Evolutionary conservation across 2,888 invertebrate genomes (phyloP), one percentile per base, ranked within the genome.

Genomic region (Pediacus dermestoides): DNA sequence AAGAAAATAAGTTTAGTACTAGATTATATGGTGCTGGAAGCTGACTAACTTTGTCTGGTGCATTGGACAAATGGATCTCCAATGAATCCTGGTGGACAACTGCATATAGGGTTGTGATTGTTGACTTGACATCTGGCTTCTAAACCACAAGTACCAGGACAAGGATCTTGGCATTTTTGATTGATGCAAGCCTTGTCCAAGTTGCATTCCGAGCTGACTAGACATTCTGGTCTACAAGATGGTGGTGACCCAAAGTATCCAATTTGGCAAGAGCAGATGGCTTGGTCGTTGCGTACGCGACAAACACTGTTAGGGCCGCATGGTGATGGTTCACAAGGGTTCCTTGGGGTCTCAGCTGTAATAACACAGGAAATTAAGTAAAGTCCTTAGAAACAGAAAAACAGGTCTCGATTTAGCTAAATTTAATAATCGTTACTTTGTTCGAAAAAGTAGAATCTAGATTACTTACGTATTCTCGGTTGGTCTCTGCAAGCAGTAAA

Each of bases 401-500:
- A n/a, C n/a, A n/a, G n/a, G n/a, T n/a, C n/a, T n/a, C n/a, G n/a
- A n/a, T n/a, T n/a, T n/a, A n/a, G n/a, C n/a, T n/a, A n/a, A n/a
- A n/a, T n/a, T n/a, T n/a, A n/a, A n/a, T n/a, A n/a, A n/a, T n/a
- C n/a, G n/a, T n/a, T n/a, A n/a, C n/a, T n/a, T n/a, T n/a, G n/a
- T n/a, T n/a, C n/a, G n/a, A n/a, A n/a, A n/a, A n/a, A n/a, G n/a
- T n/a, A n/a, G n/a, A n/a, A n/a, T n/a, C n/a, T n/a, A n/a, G n/a
- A n/a, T n/a, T 34, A 74, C 78, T 75, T 74, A 82, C 82, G 68
- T 65, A 68, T 64, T 49, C 64, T 59, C 42, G 74, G 71, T 60
- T 73, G 71, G 49, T 70, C 74, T 50, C 83, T 79, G 61, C 89
- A 90, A 3, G 85, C 81, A 9, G 78, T 79, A 63, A 88, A 88